A percentile compares a stretch with the other conserved stretches of the same genome.
Conservation (phyloP, 2,797 vertebrate genomes). For the Schizothorax lantsangensis region DNA sequence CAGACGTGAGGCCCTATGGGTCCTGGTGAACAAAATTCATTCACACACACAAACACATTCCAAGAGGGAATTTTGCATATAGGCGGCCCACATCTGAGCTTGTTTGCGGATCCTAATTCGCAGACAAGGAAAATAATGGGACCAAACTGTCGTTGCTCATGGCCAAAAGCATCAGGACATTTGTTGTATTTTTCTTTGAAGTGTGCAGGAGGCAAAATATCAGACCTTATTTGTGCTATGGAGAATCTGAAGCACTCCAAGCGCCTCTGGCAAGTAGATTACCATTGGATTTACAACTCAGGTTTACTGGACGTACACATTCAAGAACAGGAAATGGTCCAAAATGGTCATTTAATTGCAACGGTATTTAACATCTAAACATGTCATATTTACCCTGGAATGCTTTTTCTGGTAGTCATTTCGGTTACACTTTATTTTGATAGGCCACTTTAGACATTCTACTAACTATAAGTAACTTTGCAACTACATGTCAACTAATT, state of each 20-base stretch:
- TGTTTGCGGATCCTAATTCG: conserved; percentile 1
- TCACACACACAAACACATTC: conserved; percentile 29
- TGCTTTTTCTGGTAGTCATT: conserved; percentile 65
- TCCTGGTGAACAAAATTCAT: conserved; percentile 42
- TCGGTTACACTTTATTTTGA: too few species aligned
- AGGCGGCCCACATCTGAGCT: neutral
- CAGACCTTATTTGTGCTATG: conserved; percentile 8
- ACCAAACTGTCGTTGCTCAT: conserved; percentile 30
- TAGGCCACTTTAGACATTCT: too few species aligned
- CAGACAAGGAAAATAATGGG: conserved; percentile 16
- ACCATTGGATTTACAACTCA: conserved; percentile 67
- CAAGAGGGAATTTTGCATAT: conserved; percentile 13
- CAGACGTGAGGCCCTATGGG: conserved; percentile 48
- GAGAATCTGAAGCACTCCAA: conserved; percentile 8
- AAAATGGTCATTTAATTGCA: neutral
- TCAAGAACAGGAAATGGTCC: conserved; percentile 2
- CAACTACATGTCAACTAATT: too few species aligned
- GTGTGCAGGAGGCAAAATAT: neutral
- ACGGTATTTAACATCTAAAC: conserved; percentile 57
- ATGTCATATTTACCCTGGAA: conserved; percentile 63
- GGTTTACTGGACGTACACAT: conserved; percentile 38
- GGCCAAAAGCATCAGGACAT: conserved; percentile 36
- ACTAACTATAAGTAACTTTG: too few species aligned
- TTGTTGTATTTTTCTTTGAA: conserved; percentile 16
- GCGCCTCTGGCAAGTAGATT: neutral